These are phyloP conservation scores for Coenonympha glycerion DNA, from an alignment of 2,888 invertebrate genomes.

Conservation along the genomic window DNA sequence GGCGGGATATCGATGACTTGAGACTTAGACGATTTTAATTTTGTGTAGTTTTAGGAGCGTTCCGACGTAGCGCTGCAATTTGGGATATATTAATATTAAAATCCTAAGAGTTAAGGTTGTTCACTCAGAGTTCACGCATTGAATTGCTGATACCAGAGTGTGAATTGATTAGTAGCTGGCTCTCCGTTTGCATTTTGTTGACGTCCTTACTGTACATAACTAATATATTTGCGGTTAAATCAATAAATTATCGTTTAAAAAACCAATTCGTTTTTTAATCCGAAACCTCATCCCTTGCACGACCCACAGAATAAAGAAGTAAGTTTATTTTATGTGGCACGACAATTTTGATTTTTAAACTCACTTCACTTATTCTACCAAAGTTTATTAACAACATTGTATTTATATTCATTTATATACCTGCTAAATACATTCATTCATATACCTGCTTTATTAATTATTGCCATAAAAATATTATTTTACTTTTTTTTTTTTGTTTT, in stretches of 20 bases:
- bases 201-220: slow-evolving; percentile 71
- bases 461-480: no score
- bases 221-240: slow-evolving; percentile 75
- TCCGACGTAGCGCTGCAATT: slow-evolving; percentile 2
- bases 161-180: slow-evolving; percentile 45
- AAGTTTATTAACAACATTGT: neutral
- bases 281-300: neutral
- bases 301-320: no score
- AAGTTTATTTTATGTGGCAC: no score
- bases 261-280: slow-evolving; percentile 34
- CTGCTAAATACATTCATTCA: no score
- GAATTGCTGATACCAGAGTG: slow-evolving; percentile 38
- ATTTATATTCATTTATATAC: no score
- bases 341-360: no score
- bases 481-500: no score
- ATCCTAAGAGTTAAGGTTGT: slow-evolving; percentile 28
- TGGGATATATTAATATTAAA: slow-evolving; percentile 24
- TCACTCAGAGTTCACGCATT: slow-evolving; percentile 28
- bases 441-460: no score
- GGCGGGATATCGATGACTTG: slow-evolving; percentile 38
- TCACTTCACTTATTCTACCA: no score
- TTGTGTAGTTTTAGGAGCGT: slow-evolving; percentile 29
- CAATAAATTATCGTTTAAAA: slow-evolving; percentile 74
- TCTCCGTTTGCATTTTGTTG: slow-evolving; percentile 70
- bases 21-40: slow-evolving; percentile 30